Evolutionary conservation across 2,888 invertebrate species (phyloP), one percentile per base, ranked within the genome.

Genomic region (Oxystoma pomonae): DNA sequence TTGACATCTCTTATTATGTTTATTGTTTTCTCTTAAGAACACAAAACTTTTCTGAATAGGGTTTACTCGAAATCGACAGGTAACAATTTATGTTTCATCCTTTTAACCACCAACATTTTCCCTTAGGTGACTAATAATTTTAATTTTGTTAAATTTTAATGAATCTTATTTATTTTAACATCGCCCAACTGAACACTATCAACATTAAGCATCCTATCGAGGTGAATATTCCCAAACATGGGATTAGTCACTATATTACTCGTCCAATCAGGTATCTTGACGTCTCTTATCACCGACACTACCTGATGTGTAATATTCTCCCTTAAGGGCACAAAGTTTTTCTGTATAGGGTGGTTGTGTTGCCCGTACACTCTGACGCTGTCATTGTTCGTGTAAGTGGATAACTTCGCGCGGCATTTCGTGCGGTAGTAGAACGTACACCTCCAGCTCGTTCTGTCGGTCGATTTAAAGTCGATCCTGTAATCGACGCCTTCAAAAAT

Each of bases 401-500:
- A 58, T 1, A 71, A 49, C 61, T 70, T 70, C 7, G 68, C 70
- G 17, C 64, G 60, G 53, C 72, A 72, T 62, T 69, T 71, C 19
- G 68, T 68, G 57, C 67, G 65, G 53, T 69, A 67, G 52, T 72
- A 72, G 35, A 61, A 65, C 17, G 67, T 68, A 58, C 73, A 73
- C 49, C 72, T 64, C 73, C 73, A 73, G 3, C 68, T 61, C 0
- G 69, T 72, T 59, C 70, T 71, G 19, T 63, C 64, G 1, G 63
- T 57, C 55, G 68, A 63, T 64, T 67, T 69, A 52, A 65, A 70
- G 56, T 72, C 68, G 57, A 69, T 67, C 9, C 67, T 62, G 60
- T 68, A 72, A 55, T 71, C 70, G 20, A 66, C 67, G 19, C 68
- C 69, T n/a, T 72, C 70, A 20, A 67, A 71, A 22, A 71, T 69